Evolutionary conservation across 2,797 vertebrate species (phyloP), one percentile per base, ranked within the genome.

Genomic region (Paguma larvata): DNA sequence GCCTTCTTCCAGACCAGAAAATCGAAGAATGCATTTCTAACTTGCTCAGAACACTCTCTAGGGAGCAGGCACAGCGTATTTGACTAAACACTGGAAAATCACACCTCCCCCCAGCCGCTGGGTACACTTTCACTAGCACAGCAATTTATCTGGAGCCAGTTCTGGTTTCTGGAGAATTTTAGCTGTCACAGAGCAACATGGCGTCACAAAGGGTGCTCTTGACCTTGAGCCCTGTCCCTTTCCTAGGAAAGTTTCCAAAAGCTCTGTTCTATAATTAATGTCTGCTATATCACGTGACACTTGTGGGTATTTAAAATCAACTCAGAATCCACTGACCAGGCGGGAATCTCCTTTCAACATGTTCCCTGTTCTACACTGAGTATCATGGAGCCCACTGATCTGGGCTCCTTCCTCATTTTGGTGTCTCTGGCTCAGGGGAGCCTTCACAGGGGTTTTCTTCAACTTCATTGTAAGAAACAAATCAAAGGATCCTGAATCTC

Each of bases 231-330:
- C 67, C 88, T 32, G 8, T 72, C 68, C 73, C 65, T 83, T 75
- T 48, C 82, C 34, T 59, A 65, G 90, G 86, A 62, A 2, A 18
- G 56, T 53, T 77, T 67, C 73, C 75, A 65, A 86, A 72, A 96
- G n/a, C 19, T 32, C 80, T 94, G 63, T 34, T 87, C 88, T 89
- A 8, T 84, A 92, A 83, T 96, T 63, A 79, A 23, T 19, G 85
- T 59, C 72, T 73, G 27, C 53, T 32, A 0, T 11, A 1, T 77
- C 72, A 32, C 27, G 21, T n/a, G 77, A 53, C 53, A 6, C 53
- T 38, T 62, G 41, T 51, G 73, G 89, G 44, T 62, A n/a, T 91
- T 91, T 93, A 84, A 63, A 89, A 59, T 51, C 56, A 59, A 46
- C 87, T 27, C 70, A 15, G 53, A 78, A 48, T 25, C 34, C 56